A percentile compares a stretch with the other conserved stretches of the same genome.
Conservation (phyloP, 92 coral and sea anemone species). For the Siderastrea radians region DNA sequence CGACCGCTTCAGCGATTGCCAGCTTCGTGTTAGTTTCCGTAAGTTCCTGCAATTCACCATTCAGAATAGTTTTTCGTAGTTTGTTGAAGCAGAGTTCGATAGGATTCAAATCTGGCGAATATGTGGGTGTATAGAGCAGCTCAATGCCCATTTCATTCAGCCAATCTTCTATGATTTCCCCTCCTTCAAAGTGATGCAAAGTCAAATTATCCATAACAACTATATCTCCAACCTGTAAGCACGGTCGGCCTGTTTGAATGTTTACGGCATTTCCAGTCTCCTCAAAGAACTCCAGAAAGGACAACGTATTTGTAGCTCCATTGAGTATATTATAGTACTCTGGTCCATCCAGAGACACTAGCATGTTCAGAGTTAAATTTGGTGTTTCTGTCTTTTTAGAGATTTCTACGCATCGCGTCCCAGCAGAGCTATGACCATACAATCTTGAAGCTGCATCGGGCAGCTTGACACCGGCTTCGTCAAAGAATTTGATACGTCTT, state of each 20-base stretch:
- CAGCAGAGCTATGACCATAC: slow-evolving; percentile 49
- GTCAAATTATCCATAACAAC: slow-evolving; percentile 62
- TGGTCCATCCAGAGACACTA: slow-evolving; percentile 40
- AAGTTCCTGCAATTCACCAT: slow-evolving; percentile 16
- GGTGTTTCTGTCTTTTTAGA: slow-evolving; percentile 13
- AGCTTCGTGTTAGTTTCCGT: not conserved
- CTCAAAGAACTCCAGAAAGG: slow-evolving; percentile 32
- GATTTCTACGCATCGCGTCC: slow-evolving; percentile 45
- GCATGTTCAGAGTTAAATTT: slow-evolving; percentile 26
- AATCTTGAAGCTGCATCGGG: slow-evolving; percentile 37
- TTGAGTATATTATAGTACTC: slow-evolving; percentile 25
- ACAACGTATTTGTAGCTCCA: slow-evolving; percentile 31
- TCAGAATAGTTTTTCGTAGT: slow-evolving; percentile 58
- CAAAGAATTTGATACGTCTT: slow-evolving; percentile 38
- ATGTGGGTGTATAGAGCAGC: slow-evolving; percentile 52
- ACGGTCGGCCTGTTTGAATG: slow-evolving; percentile 38
- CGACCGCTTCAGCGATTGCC: not conserved
- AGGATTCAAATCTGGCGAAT: slow-evolving; percentile 76
- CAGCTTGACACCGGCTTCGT: slow-evolving; percentile 63
- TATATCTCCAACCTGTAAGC: slow-evolving; percentile 54
- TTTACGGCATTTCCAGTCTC: slow-evolving; percentile 42
- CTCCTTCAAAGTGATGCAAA: slow-evolving; percentile 63
- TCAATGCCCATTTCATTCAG: slow-evolving; percentile 57
- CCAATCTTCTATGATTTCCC: slow-evolving; percentile 55
- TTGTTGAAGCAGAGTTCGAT: slow-evolving; percentile 59